Evolutionary conservation across 92 coral and sea anemone species (phyloP).

Genomic region (Heliopora coerulea): DNA sequence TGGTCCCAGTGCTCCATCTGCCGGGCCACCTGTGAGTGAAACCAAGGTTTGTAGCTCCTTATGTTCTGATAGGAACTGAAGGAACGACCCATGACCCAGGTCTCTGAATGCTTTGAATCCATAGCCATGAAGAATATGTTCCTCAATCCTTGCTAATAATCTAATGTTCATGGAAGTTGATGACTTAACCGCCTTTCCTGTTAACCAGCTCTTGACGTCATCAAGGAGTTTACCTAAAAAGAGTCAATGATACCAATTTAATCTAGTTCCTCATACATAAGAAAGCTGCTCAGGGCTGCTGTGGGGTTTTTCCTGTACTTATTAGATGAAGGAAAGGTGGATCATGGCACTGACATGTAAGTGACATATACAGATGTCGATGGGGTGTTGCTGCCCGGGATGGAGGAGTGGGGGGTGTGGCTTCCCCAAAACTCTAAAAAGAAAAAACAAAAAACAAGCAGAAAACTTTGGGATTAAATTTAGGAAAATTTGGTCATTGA

Average conservation of each 20-base stretch:
- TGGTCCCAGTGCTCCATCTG: slow-evolving; percentile 20
- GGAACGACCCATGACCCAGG: slow-evolving; percentile 75
- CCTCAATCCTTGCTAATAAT: slow-evolving; percentile 63
- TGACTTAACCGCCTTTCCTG: not conserved
- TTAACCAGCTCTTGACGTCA: slow-evolving; percentile 70
- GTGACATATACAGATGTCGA: too few relatives aligned
- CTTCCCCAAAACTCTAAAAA: too few relatives aligned
- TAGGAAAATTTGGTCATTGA: too few relatives aligned
- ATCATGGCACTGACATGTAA: too few relatives aligned
- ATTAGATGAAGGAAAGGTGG: too few relatives aligned
- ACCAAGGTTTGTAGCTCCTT: slow-evolving; percentile 57
- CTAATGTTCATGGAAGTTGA: slow-evolving; percentile 52
- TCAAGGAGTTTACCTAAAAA: slow-evolving; percentile 46
- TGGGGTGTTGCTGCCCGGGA: too few relatives aligned
- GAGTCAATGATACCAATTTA: not conserved
- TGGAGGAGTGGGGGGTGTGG: too few relatives aligned
- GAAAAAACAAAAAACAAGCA: too few relatives aligned
- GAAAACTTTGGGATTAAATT: too few relatives aligned
- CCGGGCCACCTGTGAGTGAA: slow-evolving; percentile 39
- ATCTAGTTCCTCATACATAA: too few relatives aligned
- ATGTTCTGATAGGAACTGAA: slow-evolving; percentile 66
- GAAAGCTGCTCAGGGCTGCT: too few relatives aligned
- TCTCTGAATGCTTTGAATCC: slow-evolving; percentile 65
- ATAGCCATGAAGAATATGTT: slow-evolving; percentile 46
- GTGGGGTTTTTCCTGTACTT: too few relatives aligned